A percentile compares a stretch with the other conserved stretches of the same genome.
Conservation (phyloP, 2,113 vertebrate genomes). For the Cinclus mexicanus region DNA sequence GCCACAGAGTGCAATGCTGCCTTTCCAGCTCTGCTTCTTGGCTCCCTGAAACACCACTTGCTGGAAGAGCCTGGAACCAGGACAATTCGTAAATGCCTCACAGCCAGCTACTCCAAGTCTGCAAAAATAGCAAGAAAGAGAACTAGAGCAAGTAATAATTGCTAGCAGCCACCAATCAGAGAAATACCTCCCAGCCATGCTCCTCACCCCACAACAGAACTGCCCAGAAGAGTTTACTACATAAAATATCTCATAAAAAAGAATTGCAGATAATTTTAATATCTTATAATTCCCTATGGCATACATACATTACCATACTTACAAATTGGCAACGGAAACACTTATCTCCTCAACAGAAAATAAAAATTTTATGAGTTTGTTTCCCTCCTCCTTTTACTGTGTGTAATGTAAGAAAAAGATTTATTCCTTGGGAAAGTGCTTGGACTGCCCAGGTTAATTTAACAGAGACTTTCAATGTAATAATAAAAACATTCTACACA, state of each 20-base stretch:
- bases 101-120: not conserved
- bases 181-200: not conserved
- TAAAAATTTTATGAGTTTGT: not conserved
- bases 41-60: not conserved
- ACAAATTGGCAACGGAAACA: not conserved
- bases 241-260: not conserved
- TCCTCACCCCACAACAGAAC: not conserved
- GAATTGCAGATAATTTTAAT: not conserved
- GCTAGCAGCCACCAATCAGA: not conserved
- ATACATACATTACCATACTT: not conserved
- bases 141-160: not conserved
- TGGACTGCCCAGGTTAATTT: slow-evolving; percentile 51
- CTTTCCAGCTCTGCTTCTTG: not conserved
- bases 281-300: not conserved
- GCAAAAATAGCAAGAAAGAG: not conserved
- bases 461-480: slow-evolving; percentile 32
- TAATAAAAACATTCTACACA: slow-evolving; percentile 57
- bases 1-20: not conserved
- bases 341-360: not conserved
- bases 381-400: not conserved
- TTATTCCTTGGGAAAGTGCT: not conserved
- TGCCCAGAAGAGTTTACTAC: not conserved
- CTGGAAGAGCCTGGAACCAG: not conserved
- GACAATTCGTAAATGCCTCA: not conserved
- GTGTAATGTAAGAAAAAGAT: not conserved